Conservation (phyloP, 1,140 invertebrate genomes). For the Lepidostoma basale region DNA sequence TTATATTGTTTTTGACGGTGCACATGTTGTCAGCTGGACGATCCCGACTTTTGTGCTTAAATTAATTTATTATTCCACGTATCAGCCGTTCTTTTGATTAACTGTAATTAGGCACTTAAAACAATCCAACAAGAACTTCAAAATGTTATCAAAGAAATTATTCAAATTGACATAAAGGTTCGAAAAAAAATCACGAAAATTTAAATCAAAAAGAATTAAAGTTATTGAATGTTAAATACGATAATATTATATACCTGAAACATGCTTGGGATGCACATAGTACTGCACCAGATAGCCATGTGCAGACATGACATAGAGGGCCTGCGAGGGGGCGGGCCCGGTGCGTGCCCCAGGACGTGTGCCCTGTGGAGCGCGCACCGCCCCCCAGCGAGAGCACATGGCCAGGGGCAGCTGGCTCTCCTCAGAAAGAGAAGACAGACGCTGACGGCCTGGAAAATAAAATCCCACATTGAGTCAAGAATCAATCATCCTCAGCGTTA, state of each 20-base stretch:
- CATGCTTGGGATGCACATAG: slow-evolving; percentile 82
- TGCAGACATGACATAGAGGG: slow-evolving; percentile 88
- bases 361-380: slow-evolving; percentile 37
- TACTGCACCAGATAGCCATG: slow-evolving; percentile 90
- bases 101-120: no score
- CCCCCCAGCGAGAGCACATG: slow-evolving; percentile 67
- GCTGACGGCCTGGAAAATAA: slow-evolving; percentile 62
- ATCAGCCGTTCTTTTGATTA: no score
- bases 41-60: no score
- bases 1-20: no score
- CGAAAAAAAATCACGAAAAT: no score
- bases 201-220: not conserved
- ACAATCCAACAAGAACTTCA: no score
- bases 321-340: slow-evolving; percentile 68
- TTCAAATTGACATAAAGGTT: no score
- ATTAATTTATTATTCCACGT: no score
- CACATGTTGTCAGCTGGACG: no score
- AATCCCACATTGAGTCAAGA: slow-evolving; percentile 3
- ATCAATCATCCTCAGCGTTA: no score
- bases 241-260: slow-evolving; percentile 66
- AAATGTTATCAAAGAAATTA: no score
- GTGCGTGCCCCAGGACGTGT: slow-evolving; percentile 25
- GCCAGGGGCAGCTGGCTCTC: slow-evolving; percentile 71
- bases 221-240: not conserved
- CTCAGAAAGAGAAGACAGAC: slow-evolving; percentile 69